Evolutionary conservation across 2,113 vertebrate species (phyloP), one percentile per base, ranked within the genome.

Genomic region (Stictonetta naevosa): DNA sequence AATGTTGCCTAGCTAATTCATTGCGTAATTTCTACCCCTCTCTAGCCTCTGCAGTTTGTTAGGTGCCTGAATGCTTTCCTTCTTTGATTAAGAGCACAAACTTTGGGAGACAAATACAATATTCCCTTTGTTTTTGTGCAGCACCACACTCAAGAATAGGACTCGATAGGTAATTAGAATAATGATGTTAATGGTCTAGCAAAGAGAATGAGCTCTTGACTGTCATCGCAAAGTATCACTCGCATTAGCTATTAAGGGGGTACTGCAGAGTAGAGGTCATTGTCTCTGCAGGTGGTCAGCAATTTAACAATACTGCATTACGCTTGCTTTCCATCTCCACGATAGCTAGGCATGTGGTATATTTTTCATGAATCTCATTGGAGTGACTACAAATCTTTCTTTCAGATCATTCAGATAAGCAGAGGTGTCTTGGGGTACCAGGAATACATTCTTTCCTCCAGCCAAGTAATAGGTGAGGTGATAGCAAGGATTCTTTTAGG

Each of bases 61-160:
- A 81, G 56, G 73, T 88, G 92, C 80, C 88, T 75, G 53, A 94
- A 78, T 75, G 88, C 52, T 90, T 68, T 78, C 68, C 69, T 81
- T 73, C 80, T 95, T 64, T 81, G 56, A 81, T 75, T 72, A 56
- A 60, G 90, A 93, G 58, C 33, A 56, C 88, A 93, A 93, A 95
- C 67, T 95, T 95, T 69, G 74, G 67, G 63, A 14, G 11, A 64
- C 66, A 76, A 67, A 93, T 84, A 88, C 92, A 95, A 79, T 92
- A 88, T 89, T 92, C 66, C 50, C 88, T 97, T 95, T 92, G 94
- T 96, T 83, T 94, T 92, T 94, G 88, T 96, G 96, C 93, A 95
- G 62, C 73, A 76, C 86, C 69, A 91, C 83, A 6, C 67, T 53
- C 69, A 84, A 90, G 76, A 90, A 93, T 29, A 58, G 88, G 62